Evolutionary conservation across 2,888 invertebrate genomes (phyloP), one percentile per base, ranked within the genome.

Genomic region (Deilephila elpenor): DNA sequence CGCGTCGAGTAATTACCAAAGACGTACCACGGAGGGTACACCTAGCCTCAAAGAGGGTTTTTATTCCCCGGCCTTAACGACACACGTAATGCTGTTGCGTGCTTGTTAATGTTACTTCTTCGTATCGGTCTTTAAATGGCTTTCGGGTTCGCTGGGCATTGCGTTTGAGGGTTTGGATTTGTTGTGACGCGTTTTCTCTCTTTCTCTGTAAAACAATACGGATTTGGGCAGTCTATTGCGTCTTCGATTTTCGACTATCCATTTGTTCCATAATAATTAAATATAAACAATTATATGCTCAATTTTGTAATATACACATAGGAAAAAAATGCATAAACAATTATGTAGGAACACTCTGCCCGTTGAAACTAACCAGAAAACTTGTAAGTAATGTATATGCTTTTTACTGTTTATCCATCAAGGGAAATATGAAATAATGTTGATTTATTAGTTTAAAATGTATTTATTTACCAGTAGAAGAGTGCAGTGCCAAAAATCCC

Each of bases 1-100:
- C 76, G 81, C 78, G 78, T 77, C 80, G 80, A 82, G 88, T 89
- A 88, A 88, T 88, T 88, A 87, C 84, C 84, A 79, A 83, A 85
- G 85, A 82, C 81, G 79, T 82, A 76, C 77, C 75, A 44, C 44
- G 77, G 76, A 78, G 75, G 44, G 25, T 67, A 51, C 62, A 62
- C 80, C 80, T 79, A 76, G 79, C 79, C 67, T 17, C 44, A 44
- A 44, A 25, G 25, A 20, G 44, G 14, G 67, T 67, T 67, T 67
- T 67, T 67, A 67, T 67, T n/a, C 37, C 44, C 20, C 51, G n/a
- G 56, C 44, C 67, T 67, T 67, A 67, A 67, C 67, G 62, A 62
- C 34, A 51, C 67, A 51, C 67, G 67, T 67, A 25, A 51, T 67
- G 51, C 51, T 17, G 67, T 51, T 67, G 67, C 67, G 67, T 67